Percentiles rank a stretch among this genome's conserved stretches.
phyloP scores from a whole-genome alignment of 2,888 invertebrate species.

The Calliphora vomitoria region DNA sequence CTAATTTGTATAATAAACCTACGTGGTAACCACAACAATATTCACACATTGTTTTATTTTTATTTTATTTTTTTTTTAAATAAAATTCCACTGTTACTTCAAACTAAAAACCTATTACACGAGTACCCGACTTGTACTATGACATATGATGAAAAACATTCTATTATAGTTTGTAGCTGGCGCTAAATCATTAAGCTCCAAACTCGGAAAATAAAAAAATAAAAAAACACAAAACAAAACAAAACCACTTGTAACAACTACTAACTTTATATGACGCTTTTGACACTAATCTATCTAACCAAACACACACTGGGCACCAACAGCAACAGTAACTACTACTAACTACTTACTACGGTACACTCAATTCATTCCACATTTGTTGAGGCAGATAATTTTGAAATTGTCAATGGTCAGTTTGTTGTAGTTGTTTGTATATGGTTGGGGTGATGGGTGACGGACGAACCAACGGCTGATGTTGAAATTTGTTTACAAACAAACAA shows the following conservation, averaged over 20 bases:
- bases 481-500: slow-evolving; percentile 38
- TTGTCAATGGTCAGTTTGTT: slow-evolving; percentile 51
- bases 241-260: neutral
- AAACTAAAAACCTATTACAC: slow-evolving; percentile 4
- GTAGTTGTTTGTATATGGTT: neutral
- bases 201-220: neutral
- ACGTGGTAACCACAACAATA: too few species aligned
- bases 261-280: slow-evolving; percentile 1
- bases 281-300: slow-evolving; percentile 40
- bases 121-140: neutral
- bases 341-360: neutral
- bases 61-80: too few species aligned
- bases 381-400: slow-evolving; percentile 11
- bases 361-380: neutral
- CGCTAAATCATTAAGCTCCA: slow-evolving; percentile 54
- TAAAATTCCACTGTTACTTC: neutral
- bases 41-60: too few species aligned
- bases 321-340: neutral
- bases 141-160: slow-evolving; percentile 6
- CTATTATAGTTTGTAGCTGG: slow-evolving; percentile 30
- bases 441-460: neutral
- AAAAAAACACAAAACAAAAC: neutral
- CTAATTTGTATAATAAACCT: neutral
- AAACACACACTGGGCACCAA: neutral
- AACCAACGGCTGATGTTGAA: slow-evolving; percentile 10